phyloP scores from a whole-genome alignment of 92 coral and sea anemone genomes.

The Plumapathes pennacea region DNA sequence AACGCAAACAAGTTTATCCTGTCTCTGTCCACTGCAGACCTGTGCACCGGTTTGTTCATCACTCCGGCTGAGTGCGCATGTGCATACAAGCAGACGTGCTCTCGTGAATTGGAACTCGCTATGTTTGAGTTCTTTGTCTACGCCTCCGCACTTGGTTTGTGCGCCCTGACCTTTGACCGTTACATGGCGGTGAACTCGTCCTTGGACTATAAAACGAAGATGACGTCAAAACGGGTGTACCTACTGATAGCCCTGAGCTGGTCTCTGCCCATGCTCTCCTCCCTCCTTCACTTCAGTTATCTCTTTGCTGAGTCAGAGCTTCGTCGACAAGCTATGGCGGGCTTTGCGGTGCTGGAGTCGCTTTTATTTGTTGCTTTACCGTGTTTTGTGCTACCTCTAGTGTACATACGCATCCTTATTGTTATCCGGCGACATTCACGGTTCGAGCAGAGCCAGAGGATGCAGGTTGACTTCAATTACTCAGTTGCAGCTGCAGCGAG shows the following conservation, averaged over 20 bases:
- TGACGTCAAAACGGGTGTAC: conserved; percentile 6
- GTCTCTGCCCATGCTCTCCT: conserved; percentile 10
- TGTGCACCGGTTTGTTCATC: conserved; percentile 28
- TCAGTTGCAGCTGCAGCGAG: conserved; percentile 18
- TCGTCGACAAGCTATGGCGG: conserved; percentile 5
- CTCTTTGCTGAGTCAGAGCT: neutral
- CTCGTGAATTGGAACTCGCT: conserved; percentile 13
- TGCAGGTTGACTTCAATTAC: conserved; percentile 36
- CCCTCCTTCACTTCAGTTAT: conserved; percentile 32
- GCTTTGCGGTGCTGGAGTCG: conserved; percentile 11
- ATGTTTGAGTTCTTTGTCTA: conserved; percentile 41
- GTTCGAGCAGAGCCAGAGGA: conserved; percentile 12
- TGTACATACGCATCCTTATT: conserved; percentile 16
- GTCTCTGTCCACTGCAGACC: conserved; percentile 23
- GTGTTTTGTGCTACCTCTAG: conserved; percentile 23
- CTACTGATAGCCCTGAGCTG: conserved; percentile 13
- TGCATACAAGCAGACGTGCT: conserved; percentile 9
- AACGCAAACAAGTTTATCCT: conserved; percentile 33
- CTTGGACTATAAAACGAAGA: conserved; percentile 23
- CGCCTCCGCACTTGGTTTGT: conserved; percentile 22
- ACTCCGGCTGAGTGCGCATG: conserved; percentile 25
- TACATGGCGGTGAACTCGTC: conserved; percentile 28
- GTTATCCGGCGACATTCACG: conserved; percentile 19
- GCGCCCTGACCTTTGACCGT: conserved; percentile 33
- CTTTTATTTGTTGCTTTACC: conserved; percentile 19